These are phyloP conservation scores for Blomia tropicalis DNA, from an alignment of 2,888 invertebrate species.

Conservation along the genomic window DNA sequence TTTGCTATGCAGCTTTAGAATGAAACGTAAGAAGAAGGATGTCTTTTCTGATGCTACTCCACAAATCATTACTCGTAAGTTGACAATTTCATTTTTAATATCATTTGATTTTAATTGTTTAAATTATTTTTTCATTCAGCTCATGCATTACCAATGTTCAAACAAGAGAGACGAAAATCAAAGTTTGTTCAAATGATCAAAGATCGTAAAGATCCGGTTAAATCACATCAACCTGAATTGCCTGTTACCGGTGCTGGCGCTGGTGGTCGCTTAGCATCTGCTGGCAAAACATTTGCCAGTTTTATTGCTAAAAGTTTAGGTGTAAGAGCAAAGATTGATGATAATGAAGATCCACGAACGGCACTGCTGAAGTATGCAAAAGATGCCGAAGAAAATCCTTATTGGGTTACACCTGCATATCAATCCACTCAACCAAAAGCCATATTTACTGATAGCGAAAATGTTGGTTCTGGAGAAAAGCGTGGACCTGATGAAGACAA, in stretches of 20 bases:
- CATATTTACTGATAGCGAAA: constrained; percentile 22
- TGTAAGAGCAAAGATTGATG: constrained; percentile 62
- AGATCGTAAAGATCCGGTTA: constrained; percentile 50
- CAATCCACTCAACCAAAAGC: constrained; percentile 32
- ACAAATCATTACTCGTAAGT: constrained; percentile 71
- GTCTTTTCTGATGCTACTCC: constrained; percentile 51
- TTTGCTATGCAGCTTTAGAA: constrained; percentile 66
- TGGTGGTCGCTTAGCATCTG: constrained; percentile 81
- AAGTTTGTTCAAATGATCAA: constrained; percentile 79
- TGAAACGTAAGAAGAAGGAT: constrained; percentile 25
- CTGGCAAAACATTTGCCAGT: constrained; percentile 86
- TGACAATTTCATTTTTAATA: constrained; percentile 6
- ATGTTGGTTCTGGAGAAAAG: constrained; percentile 18
- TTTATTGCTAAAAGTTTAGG: constrained; percentile 90
- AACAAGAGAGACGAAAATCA: constrained; percentile 73
- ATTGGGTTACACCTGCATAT: constrained; percentile 87
- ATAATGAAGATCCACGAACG: constrained; percentile 78
- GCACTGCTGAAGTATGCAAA: constrained; percentile 86
- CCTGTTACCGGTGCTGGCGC: constrained; percentile 42
- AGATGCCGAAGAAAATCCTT: constrained; percentile 86
- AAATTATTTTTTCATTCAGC: constrained; percentile 36
- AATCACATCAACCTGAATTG: constrained; percentile 42
- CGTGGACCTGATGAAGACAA: constrained; percentile 20
- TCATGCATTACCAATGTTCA: constrained; percentile 82
- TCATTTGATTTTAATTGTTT: constrained; percentile 2